phyloP scores from a whole-genome alignment of 2,113 vertebrate genomes.

The Chionomys nivalis region DNA sequence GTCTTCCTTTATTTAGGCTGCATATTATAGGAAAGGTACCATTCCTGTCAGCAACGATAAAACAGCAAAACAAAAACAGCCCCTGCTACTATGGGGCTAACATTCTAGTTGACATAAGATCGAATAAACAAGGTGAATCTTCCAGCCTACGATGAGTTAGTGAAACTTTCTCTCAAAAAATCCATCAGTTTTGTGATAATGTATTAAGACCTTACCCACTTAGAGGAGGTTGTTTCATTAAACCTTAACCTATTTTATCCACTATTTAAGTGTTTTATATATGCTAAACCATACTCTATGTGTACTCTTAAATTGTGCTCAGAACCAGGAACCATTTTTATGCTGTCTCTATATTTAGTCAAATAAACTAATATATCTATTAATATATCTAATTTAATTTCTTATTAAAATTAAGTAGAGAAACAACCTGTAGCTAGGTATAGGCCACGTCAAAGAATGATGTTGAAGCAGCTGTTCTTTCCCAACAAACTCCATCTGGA shows the following conservation, averaged over 20 bases:
- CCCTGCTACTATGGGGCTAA: not conserved
- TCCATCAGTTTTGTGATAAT: not conserved
- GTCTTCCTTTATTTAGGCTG: not conserved
- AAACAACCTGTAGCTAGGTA: not conserved
- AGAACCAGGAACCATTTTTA: not conserved
- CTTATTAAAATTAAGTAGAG: not conserved
- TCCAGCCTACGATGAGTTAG: not conserved
- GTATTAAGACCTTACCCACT: not conserved
- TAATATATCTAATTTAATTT: not conserved
- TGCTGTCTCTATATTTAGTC: not conserved
- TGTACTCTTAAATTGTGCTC: not conserved
- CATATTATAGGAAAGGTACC: not conserved
- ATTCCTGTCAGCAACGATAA: not conserved
- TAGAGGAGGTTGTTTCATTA: not conserved
- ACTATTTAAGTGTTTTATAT: not conserved
- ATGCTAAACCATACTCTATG: not conserved
- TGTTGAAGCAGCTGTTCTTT: constrained; percentile 15
- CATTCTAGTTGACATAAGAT: not conserved
- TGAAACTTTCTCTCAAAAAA: not conserved
- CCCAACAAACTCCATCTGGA: constrained; percentile 8
- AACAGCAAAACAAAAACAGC: not conserved
- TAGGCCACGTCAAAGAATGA: constrained; percentile 4
- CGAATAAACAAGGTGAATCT: not conserved
- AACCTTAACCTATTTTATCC: not conserved
- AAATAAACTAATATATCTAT: not conserved